These are phyloP conservation scores for Yponomeuta cagnagella DNA, from an alignment of 2,888 invertebrate species.

Conservation along the genomic window DNA sequence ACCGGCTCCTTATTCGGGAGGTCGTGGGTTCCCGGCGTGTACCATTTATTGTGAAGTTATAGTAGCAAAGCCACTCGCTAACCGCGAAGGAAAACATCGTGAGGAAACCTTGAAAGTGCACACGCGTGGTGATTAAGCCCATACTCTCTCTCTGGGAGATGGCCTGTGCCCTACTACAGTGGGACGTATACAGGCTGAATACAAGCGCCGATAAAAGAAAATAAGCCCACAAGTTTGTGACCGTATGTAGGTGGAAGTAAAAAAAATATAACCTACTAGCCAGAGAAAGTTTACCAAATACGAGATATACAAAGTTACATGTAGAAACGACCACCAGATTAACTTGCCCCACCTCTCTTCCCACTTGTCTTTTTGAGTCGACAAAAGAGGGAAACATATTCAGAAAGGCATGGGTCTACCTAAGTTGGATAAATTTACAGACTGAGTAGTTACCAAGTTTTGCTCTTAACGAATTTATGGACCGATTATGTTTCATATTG, in stretches of 20 bases:
- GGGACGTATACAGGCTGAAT: too few species aligned
- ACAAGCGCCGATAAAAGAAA: background rate
- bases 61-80: too few species aligned
- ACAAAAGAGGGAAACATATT: background rate
- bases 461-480: constrained; percentile 25
- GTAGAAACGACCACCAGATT: background rate
- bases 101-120: too few species aligned
- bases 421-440: constrained; percentile 8
- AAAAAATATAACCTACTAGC: constrained; percentile 6
- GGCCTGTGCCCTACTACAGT: too few species aligned
- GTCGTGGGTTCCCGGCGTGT: too few species aligned
- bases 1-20: too few species aligned
- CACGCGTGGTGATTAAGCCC: too few species aligned
- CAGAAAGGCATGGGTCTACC: constrained; percentile 1
- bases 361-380: background rate
- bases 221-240: background rate
- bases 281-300: constrained; percentile 8
- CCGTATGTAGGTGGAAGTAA: background rate
- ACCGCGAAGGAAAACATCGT: too few species aligned
- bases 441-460: constrained; percentile 18
- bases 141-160: too few species aligned
- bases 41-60: too few species aligned
- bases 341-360: background rate
- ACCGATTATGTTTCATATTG: constrained; percentile 16
- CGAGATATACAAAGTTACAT: constrained; percentile 13